Percentiles rank a stretch among this genome's conserved stretches.
Conservation (phyloP, 2,888 invertebrate species). For the Kryphioiulus occultus region DNA sequence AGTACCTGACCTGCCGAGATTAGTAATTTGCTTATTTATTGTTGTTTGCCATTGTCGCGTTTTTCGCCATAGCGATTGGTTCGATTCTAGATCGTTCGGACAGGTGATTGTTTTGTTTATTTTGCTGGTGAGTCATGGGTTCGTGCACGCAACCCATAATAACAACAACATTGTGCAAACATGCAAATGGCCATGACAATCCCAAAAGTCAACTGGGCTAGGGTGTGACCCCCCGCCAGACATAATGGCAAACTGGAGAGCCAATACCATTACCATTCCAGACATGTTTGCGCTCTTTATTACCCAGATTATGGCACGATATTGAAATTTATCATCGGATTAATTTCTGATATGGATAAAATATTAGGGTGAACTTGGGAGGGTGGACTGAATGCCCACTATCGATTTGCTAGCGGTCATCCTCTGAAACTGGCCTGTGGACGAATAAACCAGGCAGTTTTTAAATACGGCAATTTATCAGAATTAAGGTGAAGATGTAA, state of each 20-base stretch:
- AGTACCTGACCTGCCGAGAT: not conserved
- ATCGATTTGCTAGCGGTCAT: not conserved
- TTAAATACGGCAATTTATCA: not conserved
- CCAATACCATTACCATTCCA: not conserved
- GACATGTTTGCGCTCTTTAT: slow-evolving; percentile 1
- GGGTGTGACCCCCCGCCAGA: not conserved
- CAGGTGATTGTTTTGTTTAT: slow-evolving; percentile 19
- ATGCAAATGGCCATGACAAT: not conserved
- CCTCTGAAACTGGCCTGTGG: not conserved
- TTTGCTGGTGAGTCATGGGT: not conserved
- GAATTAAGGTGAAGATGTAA: not conserved
- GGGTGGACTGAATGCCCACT: too few species aligned
- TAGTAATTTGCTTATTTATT: not conserved
- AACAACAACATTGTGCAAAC: slow-evolving; percentile 1
- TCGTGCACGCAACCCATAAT: not conserved
- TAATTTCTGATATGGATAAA: not conserved
- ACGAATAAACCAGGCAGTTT: not conserved
- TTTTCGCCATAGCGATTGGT: not conserved
- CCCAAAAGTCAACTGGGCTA: not conserved
- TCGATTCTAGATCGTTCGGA: not conserved
- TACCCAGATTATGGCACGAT: not conserved
- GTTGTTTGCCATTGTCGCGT: not conserved
- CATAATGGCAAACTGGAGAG: not conserved
- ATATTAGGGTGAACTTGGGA: not conserved
- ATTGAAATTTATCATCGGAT: not conserved